Base-by-base conservation (phyloP, 1,140 invertebrate species). In the Solenopsis invicta region DNA sequence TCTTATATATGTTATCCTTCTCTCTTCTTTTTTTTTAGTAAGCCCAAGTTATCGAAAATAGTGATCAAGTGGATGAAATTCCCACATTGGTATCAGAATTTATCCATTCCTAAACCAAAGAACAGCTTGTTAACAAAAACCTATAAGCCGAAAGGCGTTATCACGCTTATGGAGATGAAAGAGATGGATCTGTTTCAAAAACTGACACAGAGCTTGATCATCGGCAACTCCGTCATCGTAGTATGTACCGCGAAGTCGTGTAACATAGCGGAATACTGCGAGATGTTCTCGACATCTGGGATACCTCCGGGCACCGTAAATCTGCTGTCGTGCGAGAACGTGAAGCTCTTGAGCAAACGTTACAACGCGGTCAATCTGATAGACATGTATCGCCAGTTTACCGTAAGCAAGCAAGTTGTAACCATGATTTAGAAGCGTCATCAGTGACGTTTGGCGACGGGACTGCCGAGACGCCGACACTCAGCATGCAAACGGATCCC, bases 141-240 rank as follows among this genome's bases (percentile, higher is more conserved):
- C 10, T 18, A 18, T 50, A 66, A 50, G 12, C 76, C 76, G 29
- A 18, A 24, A 29, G 59, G 59, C 29, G 8, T 45, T 5, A 13
- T 66, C 18, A 21, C n/a, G 4, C 45, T 78, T 9, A 50, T 29
- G 59, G 56, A 21, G 10, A 21, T 34, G 3, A 12, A n/a, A 0
- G 56, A n/a, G 8, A 10, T 3, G 0, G 4, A 2, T n/a, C 45
- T 78, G 24, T 78, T 66, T 64, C 1, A 1, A 0, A 41, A 78
- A 48, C 34, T 78, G 45, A 66, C 12, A 4, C 24, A 66, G 45
- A 48, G 18, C 29, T 21, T 78, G 10, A 21, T 78, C 18, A 50
- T 48, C 8, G 76, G 76, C 41, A 78, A 78, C 37, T 66, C 76
- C 18, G 59, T 50, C 24, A 50, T 78, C 29, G 41, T 78, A 1